Conservation (phyloP, 1,140 invertebrate species). For the Temnothorax nylanderi region DNA sequence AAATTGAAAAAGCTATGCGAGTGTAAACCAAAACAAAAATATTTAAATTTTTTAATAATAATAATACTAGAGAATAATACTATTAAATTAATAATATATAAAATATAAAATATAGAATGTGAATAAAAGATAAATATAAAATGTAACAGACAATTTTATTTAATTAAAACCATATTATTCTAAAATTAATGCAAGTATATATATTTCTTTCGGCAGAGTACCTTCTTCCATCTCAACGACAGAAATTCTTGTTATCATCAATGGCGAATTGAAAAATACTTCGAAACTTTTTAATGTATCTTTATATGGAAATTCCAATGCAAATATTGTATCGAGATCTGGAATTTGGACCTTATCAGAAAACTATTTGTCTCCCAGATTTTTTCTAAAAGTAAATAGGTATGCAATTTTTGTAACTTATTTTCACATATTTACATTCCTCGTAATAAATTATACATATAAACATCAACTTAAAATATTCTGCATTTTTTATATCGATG, state of each 20-base stretch:
- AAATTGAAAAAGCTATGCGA: constrained; percentile 53
- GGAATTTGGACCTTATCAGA: constrained; percentile 77
- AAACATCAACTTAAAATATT: not conserved
- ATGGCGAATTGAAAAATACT: constrained; percentile 61
- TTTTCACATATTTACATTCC: not conserved
- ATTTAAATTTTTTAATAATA: not conserved
- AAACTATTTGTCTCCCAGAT: constrained; percentile 74
- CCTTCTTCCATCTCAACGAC: constrained; percentile 69
- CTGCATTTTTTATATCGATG: not conserved
- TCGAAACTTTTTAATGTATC: constrained; percentile 74
- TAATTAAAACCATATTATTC: not conserved
- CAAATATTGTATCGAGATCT: constrained; percentile 72
- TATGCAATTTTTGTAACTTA: constrained; percentile 45
- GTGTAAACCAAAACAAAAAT: constrained; percentile 59
- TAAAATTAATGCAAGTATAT: not conserved
- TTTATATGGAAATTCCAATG: constrained; percentile 74
- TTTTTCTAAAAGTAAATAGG: constrained; percentile 72
- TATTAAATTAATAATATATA: constrained; percentile 1
- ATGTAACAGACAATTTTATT: not conserved
- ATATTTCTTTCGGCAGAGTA: constrained; percentile 66
- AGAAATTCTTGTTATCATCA: constrained; percentile 77
- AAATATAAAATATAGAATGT: not conserved
- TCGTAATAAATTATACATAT: not conserved
- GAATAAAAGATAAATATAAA: not conserved
- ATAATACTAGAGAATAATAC: not conserved